A percentile compares a stretch with the other conserved stretches of the same genome.
Evolutionary conservation across 2,797 vertebrate genomes (phyloP).

Genomic region (Psittacula echo): DNA sequence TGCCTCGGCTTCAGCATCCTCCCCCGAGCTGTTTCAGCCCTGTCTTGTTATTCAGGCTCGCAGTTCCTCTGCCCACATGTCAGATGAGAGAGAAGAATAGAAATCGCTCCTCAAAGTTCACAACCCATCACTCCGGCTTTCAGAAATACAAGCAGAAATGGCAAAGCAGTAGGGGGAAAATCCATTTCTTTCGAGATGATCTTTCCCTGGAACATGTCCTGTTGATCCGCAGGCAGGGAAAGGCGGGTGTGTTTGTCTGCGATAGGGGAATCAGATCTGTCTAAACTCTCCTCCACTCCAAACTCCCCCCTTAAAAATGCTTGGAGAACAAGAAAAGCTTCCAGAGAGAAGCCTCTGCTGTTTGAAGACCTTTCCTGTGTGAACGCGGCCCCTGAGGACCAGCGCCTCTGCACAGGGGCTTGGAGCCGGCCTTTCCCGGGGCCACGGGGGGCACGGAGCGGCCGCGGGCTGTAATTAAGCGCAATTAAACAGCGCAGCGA

Average conservation of each 20-base stretch:
- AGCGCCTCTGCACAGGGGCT: accelerated
- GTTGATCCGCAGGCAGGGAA: conserved; percentile 35
- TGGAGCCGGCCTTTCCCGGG: accelerated
- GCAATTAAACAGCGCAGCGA: not conserved
- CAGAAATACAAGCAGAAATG: conserved; percentile 54
- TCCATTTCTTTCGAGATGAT: conserved; percentile 40
- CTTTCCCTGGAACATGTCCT: conserved; percentile 43
- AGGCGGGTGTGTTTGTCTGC: conserved; percentile 42
- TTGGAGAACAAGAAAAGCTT: not conserved
- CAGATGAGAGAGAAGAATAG: conserved; percentile 10
- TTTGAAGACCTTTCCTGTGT: not conserved
- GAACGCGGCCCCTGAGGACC: not conserved
- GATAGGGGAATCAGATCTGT: conserved; percentile 49
- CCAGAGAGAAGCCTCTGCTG: not conserved
- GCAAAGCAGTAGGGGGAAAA: conserved; percentile 61
- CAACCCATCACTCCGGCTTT: conserved; percentile 28
- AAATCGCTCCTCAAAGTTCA: conserved; percentile 51
- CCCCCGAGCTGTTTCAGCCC: not conserved
- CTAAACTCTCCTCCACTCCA: conserved; percentile 17
- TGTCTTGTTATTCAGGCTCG: not conserved
- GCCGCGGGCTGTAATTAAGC: not conserved
- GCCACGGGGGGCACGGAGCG: not conserved
- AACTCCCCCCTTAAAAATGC: not conserved
- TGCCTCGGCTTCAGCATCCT: not conserved
- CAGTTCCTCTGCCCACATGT: conserved; percentile 16